Conservation (phyloP, 1,140 invertebrate genomes). For the Stegodyphus dumicola region DNA sequence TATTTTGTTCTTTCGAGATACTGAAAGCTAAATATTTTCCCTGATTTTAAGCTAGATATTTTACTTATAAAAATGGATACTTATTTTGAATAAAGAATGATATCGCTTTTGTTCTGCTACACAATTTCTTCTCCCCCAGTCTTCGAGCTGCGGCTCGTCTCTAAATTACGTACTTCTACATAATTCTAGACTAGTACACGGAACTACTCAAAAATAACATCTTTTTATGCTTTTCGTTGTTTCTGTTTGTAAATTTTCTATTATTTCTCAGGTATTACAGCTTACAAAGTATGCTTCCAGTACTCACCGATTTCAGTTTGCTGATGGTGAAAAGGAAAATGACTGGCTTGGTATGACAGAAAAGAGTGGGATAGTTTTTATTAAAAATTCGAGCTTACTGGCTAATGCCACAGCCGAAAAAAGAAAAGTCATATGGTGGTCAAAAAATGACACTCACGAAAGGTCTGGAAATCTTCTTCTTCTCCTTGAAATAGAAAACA, state of each 20-base stretch:
- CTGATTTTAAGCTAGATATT: too few relatives aligned
- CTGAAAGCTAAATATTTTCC: too few relatives aligned
- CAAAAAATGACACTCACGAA: slow-evolving; percentile 11
- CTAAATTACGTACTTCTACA: too few relatives aligned
- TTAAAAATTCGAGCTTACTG: not conserved
- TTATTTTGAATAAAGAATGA: too few relatives aligned
- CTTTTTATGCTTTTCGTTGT: too few relatives aligned
- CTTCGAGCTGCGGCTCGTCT: too few relatives aligned
- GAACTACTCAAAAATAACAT: too few relatives aligned
- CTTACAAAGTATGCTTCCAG: not conserved
- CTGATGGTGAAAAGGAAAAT: not conserved
- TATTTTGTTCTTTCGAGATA: too few relatives aligned
- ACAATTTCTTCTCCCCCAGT: too few relatives aligned
- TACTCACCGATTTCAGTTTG: not conserved
- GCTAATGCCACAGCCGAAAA: not conserved
- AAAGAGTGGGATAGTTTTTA: slow-evolving; percentile 18
- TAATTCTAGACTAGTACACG: too few relatives aligned
- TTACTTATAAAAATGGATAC: too few relatives aligned
- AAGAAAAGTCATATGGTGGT: slow-evolving; percentile 15
- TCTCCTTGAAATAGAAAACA: not conserved
- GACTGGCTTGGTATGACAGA: slow-evolving; percentile 32
- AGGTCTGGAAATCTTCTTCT: not conserved
- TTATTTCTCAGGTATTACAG: slow-evolving; percentile 21
- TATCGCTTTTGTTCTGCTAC: too few relatives aligned
- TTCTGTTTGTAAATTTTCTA: not conserved